Evolutionary conservation across 2,888 invertebrate species (phyloP).

Genomic region (Machimus rusticus): DNA sequence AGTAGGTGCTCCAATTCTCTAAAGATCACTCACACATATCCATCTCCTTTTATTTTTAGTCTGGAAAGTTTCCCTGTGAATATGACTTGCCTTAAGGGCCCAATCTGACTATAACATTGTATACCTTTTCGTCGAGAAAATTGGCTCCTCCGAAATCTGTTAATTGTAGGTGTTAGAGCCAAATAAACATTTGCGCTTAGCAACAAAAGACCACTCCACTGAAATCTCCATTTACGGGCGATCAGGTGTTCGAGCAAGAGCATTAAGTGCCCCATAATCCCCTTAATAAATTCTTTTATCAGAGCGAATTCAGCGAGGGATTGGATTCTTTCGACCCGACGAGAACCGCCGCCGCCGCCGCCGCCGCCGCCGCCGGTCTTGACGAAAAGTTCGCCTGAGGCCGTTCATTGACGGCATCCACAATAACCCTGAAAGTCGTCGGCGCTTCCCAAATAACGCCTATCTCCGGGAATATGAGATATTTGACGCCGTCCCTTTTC

Average conservation of each 20-base stretch:
- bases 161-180: not conserved
- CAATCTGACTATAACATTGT: not conserved
- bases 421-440: not conserved
- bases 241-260: not conserved
- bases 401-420: not conserved
- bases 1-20: not conserved
- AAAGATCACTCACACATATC: not conserved
- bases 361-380: not conserved
- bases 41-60: not conserved
- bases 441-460: not conserved
- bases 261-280: slow-evolving; percentile 1
- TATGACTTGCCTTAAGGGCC: not conserved
- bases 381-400: not conserved
- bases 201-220: not conserved
- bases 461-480: slow-evolving; percentile 19
- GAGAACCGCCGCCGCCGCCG: not conserved
- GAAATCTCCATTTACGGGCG: not conserved
- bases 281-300: slow-evolving; percentile 14
- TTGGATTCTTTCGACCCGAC: not conserved
- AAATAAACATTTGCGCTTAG: not conserved
- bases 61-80: not conserved
- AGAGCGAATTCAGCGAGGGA: not conserved
- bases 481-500: slow-evolving; percentile 2
- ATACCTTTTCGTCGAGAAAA: not conserved
- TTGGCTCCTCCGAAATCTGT: not conserved